Evolutionary conservation across 2,888 invertebrate species (phyloP).

Genomic region (Ectemnius cavifrons): DNA sequence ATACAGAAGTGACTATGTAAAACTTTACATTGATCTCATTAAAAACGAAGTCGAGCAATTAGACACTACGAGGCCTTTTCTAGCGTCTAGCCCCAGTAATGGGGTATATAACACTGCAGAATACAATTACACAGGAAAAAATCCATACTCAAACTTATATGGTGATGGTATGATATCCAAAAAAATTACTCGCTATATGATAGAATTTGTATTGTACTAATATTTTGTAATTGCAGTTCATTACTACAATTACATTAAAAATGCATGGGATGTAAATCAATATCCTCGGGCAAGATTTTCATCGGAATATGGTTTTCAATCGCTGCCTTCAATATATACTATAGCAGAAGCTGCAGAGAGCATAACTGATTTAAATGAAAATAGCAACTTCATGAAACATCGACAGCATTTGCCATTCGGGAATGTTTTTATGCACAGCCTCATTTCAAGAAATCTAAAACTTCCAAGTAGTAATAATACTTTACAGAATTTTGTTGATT

Average conservation of each 20-base stretch:
- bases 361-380: conserved; percentile 79
- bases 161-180: conserved; percentile 85
- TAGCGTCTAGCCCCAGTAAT: conserved; percentile 96
- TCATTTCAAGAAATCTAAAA: conserved; percentile 83
- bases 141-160: conserved; percentile 88
- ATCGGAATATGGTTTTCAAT: conserved; percentile 98
- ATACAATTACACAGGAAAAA: conserved; percentile 87
- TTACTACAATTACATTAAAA: conserved; percentile 90
- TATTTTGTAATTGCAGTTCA: conserved; percentile 82
- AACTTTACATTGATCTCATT: conserved; percentile 89
- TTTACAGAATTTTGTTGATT: conserved; percentile 82
- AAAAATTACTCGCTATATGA: background rate
- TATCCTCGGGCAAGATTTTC: conserved; percentile 92
- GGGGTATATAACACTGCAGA: conserved; percentile 83
- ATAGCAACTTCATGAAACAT: conserved; percentile 84
- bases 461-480: conserved; percentile 80
- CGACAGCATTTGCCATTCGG: conserved; percentile 93
- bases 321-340: conserved; percentile 87
- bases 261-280: conserved; percentile 89
- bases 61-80: conserved; percentile 84
- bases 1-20: conserved; percentile 88
- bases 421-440: conserved; percentile 81
- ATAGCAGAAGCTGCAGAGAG: conserved; percentile 82
- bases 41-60: conserved; percentile 82
- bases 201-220: background rate